Base-by-base conservation (phyloP, 2,113 vertebrate species). In the Alligator mississippiensis region DNA sequence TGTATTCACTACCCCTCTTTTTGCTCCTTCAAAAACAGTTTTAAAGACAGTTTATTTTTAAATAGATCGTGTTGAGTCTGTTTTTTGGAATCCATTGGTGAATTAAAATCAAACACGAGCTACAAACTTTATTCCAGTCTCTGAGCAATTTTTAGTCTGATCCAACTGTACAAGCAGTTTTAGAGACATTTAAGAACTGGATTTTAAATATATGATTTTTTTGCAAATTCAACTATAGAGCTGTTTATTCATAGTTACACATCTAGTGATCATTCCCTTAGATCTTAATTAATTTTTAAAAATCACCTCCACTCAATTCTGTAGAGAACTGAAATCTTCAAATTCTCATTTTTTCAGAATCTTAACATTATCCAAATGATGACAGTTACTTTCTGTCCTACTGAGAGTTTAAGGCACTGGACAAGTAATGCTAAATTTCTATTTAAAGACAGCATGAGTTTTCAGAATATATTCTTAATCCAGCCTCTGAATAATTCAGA, bases 221-320 rank as follows among this genome's bases (percentile, higher is more conserved):
- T 4, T 77, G 74, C 86, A 78, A 96, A 91, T 22, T 68, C 84
- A 91, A 84, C 66, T 81, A 11, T 64, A 58, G 63, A 85, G 14
- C 64, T 81, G 14, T 18, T 54, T 6, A 18, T 15, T 88, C 1
- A 11, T 17, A 77, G 90, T 28, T 25, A 68, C 4, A 2, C 2
- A 4, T 27, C 60, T 80, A 93, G 64, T 17, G 30, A 5, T 1
- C 1, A 87, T 72, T 57, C 12, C 90, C 78, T 81, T 9, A 68
- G 57, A 90, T 24, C 62, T 30, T 82, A 88, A 54, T 90, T 91
- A 82, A 77, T 64, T 59, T 90, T 81, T 64, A 64, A 55, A 93
- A 17, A 66, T 6, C 47, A 47, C 7, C 54, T 11, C 27, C 54
- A 80, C 3, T 2, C 16, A 54, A 76, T 88, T 90, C 24, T 86